phyloP scores from a whole-genome alignment of 2,113 vertebrate genomes.

The Amia ocellicauda region DNA sequence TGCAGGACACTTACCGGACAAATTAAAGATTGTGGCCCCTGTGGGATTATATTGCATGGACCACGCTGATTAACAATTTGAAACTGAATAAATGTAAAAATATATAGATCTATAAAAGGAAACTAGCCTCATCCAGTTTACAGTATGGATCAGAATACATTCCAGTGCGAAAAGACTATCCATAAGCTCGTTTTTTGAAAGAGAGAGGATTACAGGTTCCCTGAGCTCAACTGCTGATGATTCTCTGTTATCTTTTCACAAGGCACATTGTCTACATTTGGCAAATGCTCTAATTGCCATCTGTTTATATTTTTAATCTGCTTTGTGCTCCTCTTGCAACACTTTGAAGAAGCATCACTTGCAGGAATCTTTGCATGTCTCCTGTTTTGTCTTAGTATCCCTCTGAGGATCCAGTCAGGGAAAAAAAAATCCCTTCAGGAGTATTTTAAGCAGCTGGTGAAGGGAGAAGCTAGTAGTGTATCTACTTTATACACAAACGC shows the following conservation, averaged over 20 bases:
- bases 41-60: too few relatives aligned
- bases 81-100: too few relatives aligned
- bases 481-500: background rate
- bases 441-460: background rate
- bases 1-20: too few relatives aligned
- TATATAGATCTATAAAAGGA: too few relatives aligned
- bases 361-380: background rate
- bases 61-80: too few relatives aligned
- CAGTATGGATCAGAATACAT: too few relatives aligned
- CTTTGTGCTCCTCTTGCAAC: background rate
- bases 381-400: background rate
- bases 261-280: background rate
- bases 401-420: background rate
- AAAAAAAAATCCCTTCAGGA: background rate
- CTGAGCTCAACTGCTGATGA: too few relatives aligned
- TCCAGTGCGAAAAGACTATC: too few relatives aligned
- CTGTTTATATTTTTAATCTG: background rate
- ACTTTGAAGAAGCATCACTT: slow-evolving; percentile 2
- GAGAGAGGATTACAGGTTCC: background rate
- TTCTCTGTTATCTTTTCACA: background rate
- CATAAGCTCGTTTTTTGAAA: too few relatives aligned
- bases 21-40: too few relatives aligned
- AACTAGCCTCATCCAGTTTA: too few relatives aligned
- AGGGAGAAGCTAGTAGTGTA: background rate
- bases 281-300: slow-evolving; percentile 1